phyloP scores from a whole-genome alignment of 2,113 vertebrate genomes.

The Peromyscus maniculatus region DNA sequence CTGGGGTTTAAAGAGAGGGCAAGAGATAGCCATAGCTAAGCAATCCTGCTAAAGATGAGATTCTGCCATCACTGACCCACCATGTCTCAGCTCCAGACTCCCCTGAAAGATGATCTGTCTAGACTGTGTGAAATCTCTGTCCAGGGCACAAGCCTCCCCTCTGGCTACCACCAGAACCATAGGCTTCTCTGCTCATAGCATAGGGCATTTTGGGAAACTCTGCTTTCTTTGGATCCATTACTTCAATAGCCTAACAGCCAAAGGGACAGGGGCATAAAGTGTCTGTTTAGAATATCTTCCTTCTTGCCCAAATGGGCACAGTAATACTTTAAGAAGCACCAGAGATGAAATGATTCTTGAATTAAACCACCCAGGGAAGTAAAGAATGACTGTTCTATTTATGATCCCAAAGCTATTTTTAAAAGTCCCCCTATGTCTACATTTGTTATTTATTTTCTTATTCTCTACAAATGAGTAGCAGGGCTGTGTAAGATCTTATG shows the following conservation, averaged over 20 bases:
- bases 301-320: background rate
- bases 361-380: background rate
- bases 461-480: background rate
- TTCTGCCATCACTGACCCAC: background rate
- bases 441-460: background rate
- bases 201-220: background rate
- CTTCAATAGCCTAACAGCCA: background rate
- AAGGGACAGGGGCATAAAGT: background rate
- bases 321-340: background rate
- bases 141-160: too few relatives aligned
- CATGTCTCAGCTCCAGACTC: background rate
- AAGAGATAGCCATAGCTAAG: background rate
- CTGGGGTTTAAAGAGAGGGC: background rate
- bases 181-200: background rate
- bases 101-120: background rate
- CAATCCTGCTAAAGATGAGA: background rate
- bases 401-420: background rate
- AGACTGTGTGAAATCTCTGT: background rate
- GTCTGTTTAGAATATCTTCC: background rate
- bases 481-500: background rate
- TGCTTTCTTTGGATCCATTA: background rate
- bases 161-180: background rate
- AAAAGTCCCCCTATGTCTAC: background rate
- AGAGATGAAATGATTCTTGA: background rate
- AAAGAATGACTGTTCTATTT: background rate